Base-by-base conservation (phyloP, 2,113 vertebrate genomes). In the Arvicanthis niloticus region DNA sequence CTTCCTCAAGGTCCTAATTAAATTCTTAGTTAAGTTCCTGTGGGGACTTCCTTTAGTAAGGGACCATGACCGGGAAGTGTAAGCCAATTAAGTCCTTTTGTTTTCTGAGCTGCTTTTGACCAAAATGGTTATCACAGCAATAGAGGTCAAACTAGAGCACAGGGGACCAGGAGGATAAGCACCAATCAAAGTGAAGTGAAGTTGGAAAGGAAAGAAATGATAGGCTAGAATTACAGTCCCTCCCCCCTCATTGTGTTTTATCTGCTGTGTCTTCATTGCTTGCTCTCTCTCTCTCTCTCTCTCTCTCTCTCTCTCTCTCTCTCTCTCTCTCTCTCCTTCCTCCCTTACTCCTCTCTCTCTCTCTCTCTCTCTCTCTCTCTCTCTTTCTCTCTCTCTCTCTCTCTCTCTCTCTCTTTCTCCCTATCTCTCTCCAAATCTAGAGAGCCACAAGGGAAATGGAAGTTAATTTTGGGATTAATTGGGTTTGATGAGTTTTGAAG, bases 391-490 rank as follows among this genome's bases (percentile, higher is more conserved):
- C 8, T 24, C 26, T 26, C 6, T 8, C 22, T 22, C 26, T 29
- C 24, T 10, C 9, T 65, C 62, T 26, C 2, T 65, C 9, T 29
- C 8, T 65, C 62, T 65, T 9, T 65, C 26, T 62, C 0, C 4
- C 60, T 65, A 2, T 65, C 24, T 67, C 10, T 67, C 65, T 34
- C 3, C 45, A 90, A 15, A 88, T 88, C 65, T 85, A 53, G 81
- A 65, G 29, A 95, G 22, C 51, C 93, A 85, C 56, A 72, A 58
- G 89, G 65, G 77, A 97, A 84, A 75, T 89, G 37, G 81, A 88
- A 96, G 29, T 89, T 94, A 94, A 96, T 89, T 91, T 95, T 70
- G 62, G 87, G 40, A 91, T 91, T 96, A 89, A 81, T 70, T 96
- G 73, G 40, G 78, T 95, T 91, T 89, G 56, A 80, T 53, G 77